Evolutionary conservation across 2,888 invertebrate species (phyloP).

Genomic region (Agriopis leucophaearia): DNA sequence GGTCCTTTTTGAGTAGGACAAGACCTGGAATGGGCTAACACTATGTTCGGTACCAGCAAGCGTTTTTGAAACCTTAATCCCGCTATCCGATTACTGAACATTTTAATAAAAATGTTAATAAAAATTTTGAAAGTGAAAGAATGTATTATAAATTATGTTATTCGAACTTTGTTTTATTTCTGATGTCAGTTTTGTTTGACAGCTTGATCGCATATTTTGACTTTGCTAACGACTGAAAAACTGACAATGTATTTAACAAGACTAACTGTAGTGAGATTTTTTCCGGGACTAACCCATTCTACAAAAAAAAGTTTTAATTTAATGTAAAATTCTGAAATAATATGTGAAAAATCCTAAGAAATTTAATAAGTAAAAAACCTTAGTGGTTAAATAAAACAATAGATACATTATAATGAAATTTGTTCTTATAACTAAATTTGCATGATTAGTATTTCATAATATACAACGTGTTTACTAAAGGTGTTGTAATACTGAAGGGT

Average conservation of each 20-base stretch:
- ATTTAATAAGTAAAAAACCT: not conserved
- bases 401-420: not conserved
- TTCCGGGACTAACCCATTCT: too few relatives aligned
- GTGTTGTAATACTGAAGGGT: too few relatives aligned
- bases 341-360: too few relatives aligned
- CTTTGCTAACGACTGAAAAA: not conserved
- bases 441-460: not conserved
- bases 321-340: too few relatives aligned
- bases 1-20: constrained; percentile 41
- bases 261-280: too few relatives aligned
- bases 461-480: too few relatives aligned
- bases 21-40: constrained; percentile 45
- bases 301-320: too few relatives aligned
- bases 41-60: constrained; percentile 41
- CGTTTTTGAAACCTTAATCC: constrained; percentile 36
- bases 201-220: not conserved
- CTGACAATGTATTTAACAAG: too few relatives aligned
- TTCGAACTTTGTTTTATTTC: not conserved
- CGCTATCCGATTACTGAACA: constrained; percentile 48
- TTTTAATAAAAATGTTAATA: constrained; percentile 33
- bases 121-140: not conserved
- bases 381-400: not conserved
- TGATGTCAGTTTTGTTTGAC: not conserved
- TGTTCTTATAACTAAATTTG: constrained; percentile 3
- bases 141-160: not conserved